A percentile compares a stretch with the other conserved stretches of the same genome.
Conservation (phyloP, 2,888 invertebrate genomes). For the Lycocerus yunnanus region DNA sequence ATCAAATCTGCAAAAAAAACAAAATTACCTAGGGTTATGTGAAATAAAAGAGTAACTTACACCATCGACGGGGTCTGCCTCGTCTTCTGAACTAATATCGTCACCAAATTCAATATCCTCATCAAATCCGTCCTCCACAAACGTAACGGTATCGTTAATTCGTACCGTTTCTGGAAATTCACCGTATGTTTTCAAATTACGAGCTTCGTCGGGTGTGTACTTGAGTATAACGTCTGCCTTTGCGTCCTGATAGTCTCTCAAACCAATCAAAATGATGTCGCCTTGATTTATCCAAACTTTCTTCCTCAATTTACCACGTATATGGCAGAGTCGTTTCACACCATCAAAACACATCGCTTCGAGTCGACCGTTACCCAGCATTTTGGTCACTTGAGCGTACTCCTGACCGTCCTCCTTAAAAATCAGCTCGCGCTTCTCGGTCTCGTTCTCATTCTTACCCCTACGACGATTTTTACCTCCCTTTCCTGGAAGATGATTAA, state of each 20-base stretch:
- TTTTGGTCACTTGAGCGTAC: constrained; percentile 99
- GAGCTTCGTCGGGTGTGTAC: constrained; percentile 98
- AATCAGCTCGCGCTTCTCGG: constrained; percentile 98
- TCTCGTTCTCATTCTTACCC: constrained; percentile 99
- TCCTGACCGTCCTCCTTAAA: constrained; percentile 99
- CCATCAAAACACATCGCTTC: constrained; percentile 99
- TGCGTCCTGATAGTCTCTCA: constrained; percentile 96
- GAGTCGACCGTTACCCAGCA: constrained; percentile 98
- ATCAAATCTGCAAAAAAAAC: not conserved
- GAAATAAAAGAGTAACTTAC: constrained; percentile 35
- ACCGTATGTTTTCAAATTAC: constrained; percentile 98
- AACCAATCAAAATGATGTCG: constrained; percentile 96
- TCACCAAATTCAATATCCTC: constrained; percentile 97
- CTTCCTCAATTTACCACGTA: constrained; percentile 92
- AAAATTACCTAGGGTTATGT: not conserved
- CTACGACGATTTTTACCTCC: constrained; percentile 99
- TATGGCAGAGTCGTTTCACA: constrained; percentile 96
- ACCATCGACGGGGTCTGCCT: constrained; percentile 74
- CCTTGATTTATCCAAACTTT: constrained; percentile 99
- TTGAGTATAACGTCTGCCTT: constrained; percentile 99
- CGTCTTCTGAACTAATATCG: constrained; percentile 89
- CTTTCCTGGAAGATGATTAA: constrained; percentile 77
- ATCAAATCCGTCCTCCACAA: constrained; percentile 92
- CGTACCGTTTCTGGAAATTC: constrained; percentile 98
- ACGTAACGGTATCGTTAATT: constrained; percentile 95